Percentiles rank a stretch among this genome's conserved stretches.
Conservation (phyloP, 2,888 invertebrate genomes). For the Epinotia nisella region DNA sequence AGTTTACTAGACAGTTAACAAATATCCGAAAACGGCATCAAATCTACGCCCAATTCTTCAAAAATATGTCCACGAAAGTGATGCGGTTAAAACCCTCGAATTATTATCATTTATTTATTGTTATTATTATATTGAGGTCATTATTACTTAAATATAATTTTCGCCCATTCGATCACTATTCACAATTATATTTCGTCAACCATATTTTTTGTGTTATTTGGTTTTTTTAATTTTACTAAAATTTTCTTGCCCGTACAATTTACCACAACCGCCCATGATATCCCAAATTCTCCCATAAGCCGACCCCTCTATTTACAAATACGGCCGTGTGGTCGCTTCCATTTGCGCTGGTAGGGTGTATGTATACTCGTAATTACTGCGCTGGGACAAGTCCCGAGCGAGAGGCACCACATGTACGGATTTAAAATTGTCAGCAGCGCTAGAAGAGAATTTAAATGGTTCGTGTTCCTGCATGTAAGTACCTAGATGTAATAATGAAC, state of each 20-base stretch:
- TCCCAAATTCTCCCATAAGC: slow-evolving; percentile 20
- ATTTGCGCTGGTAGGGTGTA: slow-evolving; percentile 78
- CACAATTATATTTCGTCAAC: too few species aligned
- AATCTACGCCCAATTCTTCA: too few species aligned
- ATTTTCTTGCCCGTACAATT: not conserved
- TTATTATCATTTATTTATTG: too few species aligned
- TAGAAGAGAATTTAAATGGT: slow-evolving; percentile 43
- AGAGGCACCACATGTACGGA: slow-evolving; percentile 65
- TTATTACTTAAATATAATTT: too few species aligned
- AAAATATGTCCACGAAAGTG: too few species aligned
- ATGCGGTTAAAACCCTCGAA: too few species aligned
- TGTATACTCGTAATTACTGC: slow-evolving; percentile 81
- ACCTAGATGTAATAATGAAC: not conserved
- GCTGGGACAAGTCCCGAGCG: slow-evolving; percentile 75
- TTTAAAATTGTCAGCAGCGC: slow-evolving; percentile 50
- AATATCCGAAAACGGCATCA: too few species aligned
- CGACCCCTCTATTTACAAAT: slow-evolving; percentile 75
- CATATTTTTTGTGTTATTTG: too few species aligned
- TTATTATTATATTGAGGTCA: too few species aligned
- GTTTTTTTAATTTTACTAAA: not conserved
- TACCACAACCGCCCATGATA: slow-evolving; percentile 6
- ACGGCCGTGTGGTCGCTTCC: slow-evolving; percentile 78
- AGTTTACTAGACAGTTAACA: too few species aligned
- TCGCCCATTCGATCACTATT: too few species aligned
- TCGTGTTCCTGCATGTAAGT: slow-evolving; percentile 8